phyloP scores from a whole-genome alignment of 2,113 vertebrate genomes.

The Caretta caretta region DNA sequence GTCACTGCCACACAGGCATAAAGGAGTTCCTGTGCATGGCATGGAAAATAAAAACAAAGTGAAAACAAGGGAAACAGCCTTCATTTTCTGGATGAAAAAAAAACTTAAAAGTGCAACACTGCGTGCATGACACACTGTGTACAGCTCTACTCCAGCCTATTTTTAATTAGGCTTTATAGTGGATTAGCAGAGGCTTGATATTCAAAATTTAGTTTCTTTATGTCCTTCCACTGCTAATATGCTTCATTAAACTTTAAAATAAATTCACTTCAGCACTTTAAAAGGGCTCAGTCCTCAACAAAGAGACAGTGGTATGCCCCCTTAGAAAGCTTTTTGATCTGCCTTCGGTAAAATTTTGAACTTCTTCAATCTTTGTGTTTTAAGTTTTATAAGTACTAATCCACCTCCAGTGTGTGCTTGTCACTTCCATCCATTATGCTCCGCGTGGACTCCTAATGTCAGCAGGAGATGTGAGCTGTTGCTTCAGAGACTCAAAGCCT shows the following conservation, averaged over 20 bases:
- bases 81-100: neutral
- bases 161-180: neutral
- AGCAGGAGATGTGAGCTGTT: neutral
- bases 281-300: neutral
- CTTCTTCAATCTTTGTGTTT: neutral
- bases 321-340: neutral
- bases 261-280: slow-evolving; percentile 15
- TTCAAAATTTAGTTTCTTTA: slow-evolving; percentile 4
- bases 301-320: neutral
- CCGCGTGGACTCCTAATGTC: neutral
- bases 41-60: neutral
- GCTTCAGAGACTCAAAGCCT: neutral
- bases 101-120: neutral
- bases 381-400: neutral
- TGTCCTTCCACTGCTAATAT: neutral
- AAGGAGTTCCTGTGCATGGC: neutral
- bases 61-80: slow-evolving; percentile 38
- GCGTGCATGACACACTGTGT: neutral
- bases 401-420: rapidly evolving
- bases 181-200: neutral
- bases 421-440: neutral
- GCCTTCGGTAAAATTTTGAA: neutral
- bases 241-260: neutral
- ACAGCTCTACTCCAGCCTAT: neutral
- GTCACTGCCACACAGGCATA: neutral